Evolutionary conservation across 2,888 invertebrate species (phyloP).

Genomic region (Conomelus anceps): DNA sequence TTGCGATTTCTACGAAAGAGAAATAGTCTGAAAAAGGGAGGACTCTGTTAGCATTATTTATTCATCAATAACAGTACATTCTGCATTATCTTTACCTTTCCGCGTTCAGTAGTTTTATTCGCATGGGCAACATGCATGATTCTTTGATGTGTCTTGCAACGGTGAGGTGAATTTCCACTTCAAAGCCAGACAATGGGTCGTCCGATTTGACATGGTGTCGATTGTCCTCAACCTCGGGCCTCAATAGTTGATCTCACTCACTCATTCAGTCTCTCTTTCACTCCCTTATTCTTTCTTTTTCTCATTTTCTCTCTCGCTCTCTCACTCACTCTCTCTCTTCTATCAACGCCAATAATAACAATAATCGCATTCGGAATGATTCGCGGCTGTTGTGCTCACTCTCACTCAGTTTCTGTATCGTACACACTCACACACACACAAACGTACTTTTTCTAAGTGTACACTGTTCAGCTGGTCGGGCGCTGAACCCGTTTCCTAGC

Average conservation of each 20-base stretch:
- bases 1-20: too few relatives aligned
- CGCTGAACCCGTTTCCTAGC: background rate
- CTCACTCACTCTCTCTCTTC: conserved; percentile 25
- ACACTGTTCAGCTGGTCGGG: background rate
- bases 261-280: conserved; percentile 17
- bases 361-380: background rate
- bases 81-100: too few relatives aligned
- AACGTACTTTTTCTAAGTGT: background rate
- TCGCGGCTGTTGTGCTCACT: background rate
- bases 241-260: conserved; percentile 24
- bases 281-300: conserved; percentile 21
- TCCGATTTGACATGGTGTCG: background rate
- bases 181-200: background rate
- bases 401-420: background rate
- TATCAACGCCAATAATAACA: background rate
- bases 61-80: too few relatives aligned
- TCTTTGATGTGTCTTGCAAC: background rate
- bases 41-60: too few relatives aligned
- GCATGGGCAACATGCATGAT: background rate
- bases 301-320: conserved; percentile 29
- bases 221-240: background rate
- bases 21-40: too few relatives aligned
- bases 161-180: background rate
- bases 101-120: background rate
- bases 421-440: background rate